Percentiles rank a stretch among this genome's conserved stretches.
Conservation (phyloP, 2,113 vertebrate species). For the Atlantisia rogersi region DNA sequence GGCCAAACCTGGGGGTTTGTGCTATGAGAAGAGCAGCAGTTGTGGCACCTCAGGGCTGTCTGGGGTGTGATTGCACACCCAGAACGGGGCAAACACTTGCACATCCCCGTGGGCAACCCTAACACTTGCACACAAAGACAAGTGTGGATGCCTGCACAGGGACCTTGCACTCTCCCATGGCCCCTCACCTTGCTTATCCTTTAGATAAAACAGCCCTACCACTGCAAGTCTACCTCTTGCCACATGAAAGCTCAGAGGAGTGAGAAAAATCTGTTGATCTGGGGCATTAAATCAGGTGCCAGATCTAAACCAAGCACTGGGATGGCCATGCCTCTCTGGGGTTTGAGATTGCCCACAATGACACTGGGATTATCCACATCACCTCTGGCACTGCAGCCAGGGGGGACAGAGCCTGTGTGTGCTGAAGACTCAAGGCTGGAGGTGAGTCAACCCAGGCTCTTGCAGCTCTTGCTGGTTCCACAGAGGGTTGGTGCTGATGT, state of each 20-base stretch:
- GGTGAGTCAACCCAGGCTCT: rapidly evolving
- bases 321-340: neutral
- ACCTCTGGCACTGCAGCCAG: rapidly evolving
- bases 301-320: neutral
- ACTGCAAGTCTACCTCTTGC: neutral
- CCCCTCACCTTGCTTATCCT: neutral
- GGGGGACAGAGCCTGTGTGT: neutral
- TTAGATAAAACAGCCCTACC: neutral
- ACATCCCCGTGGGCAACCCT: neutral
- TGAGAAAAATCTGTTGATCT: neutral
- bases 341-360: neutral
- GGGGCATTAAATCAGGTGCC: neutral
- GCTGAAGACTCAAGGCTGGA: neutral
- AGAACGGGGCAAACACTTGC: neutral
- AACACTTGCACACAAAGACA: rapidly evolving
- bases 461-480: neutral
- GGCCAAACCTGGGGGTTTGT: neutral
- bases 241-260: neutral
- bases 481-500: neutral
- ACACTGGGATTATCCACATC: neutral
- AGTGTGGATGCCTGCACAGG: neutral
- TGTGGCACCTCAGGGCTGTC: neutral
- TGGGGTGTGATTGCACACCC: neutral
- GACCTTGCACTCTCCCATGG: neutral
- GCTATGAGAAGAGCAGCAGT: neutral